Conservation (phyloP, 2,797 vertebrate genomes). For the Emydoidea blandingii region DNA sequence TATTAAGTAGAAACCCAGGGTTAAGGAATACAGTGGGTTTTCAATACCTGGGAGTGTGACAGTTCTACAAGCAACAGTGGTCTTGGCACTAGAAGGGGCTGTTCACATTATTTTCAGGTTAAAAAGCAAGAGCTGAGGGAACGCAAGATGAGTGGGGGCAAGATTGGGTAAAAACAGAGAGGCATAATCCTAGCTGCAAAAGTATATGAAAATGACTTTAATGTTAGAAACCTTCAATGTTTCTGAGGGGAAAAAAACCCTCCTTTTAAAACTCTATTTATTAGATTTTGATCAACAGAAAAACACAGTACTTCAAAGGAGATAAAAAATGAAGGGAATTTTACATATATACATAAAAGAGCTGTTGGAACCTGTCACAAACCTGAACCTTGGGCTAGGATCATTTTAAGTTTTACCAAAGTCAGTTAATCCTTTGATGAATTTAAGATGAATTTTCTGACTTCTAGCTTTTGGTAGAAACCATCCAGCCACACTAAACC, state of each 20-base stretch:
- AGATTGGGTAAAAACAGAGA: not conserved
- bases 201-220: not conserved
- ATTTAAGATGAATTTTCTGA: not conserved
- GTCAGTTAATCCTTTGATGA: not conserved
- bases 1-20: not conserved
- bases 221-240: fast-evolving
- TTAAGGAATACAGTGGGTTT: fast-evolving
- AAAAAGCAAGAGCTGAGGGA: not conserved
- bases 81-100: not conserved
- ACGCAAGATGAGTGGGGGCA: not conserved
- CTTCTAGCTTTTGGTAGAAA: slow-evolving; percentile 9
- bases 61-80: not conserved
- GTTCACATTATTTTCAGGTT: fast-evolving
- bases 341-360: not conserved
- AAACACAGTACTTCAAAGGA: not conserved
- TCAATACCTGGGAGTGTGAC: not conserved
- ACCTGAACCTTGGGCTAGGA: not conserved
- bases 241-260: fast-evolving
- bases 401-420: not conserved
- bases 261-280: not conserved
- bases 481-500: not conserved
- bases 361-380: not conserved
- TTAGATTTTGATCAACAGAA: not conserved
- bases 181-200: not conserved
- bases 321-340: not conserved